Conservation (phyloP, 2,113 vertebrate species). For the Dolichallabes microphthalmus region DNA sequence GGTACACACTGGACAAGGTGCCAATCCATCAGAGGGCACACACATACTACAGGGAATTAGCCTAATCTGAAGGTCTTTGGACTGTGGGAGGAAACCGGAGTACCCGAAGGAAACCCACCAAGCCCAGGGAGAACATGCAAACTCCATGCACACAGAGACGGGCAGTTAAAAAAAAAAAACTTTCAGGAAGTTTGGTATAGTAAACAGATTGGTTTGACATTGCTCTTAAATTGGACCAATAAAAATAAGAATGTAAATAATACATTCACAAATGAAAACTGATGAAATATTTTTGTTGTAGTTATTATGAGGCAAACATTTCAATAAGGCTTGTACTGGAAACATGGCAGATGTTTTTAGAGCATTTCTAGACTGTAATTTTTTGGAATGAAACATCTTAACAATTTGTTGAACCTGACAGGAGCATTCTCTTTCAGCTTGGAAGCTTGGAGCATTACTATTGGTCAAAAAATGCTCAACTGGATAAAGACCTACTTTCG, state of each 20-base stretch:
- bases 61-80: too few relatives aligned
- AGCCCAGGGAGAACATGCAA: too few relatives aligned
- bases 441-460: not conserved
- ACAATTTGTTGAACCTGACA: not conserved
- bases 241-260: not conserved
- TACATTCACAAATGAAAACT: not conserved
- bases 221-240: not conserved
- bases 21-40: too few relatives aligned
- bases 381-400: not conserved
- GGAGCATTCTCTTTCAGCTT: not conserved
- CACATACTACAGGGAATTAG: too few relatives aligned
- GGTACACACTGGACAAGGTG: too few relatives aligned
- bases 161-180: too few relatives aligned
- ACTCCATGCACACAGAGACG: too few relatives aligned
- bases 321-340: not conserved
- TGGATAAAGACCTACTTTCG: not conserved
- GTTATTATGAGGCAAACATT: not conserved
- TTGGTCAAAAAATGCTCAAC: not conserved
- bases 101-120: too few relatives aligned
- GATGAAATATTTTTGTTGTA: not conserved
- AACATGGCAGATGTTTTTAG: not conserved
- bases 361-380: not conserved
- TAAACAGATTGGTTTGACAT: not conserved
- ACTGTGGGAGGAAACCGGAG: too few relatives aligned
- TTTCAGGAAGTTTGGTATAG: too few relatives aligned